phyloP scores from a whole-genome alignment of 2,888 invertebrate genomes.

The Apomyelois bistriatella region DNA sequence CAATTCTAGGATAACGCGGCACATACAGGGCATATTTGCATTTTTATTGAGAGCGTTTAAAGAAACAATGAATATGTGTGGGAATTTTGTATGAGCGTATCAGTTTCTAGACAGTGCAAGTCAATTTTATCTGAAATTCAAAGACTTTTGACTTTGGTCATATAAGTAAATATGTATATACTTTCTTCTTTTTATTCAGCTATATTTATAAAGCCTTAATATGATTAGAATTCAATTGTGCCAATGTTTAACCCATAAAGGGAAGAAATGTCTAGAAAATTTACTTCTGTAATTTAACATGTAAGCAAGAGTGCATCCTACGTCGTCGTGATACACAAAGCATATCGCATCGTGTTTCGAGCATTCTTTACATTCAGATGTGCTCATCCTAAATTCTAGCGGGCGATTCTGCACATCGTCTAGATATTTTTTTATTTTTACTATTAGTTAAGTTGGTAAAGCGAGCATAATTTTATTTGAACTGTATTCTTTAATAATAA shows the following conservation, averaged over 20 bases:
- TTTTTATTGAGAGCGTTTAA: slow-evolving; percentile 73
- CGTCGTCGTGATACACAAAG: slow-evolving; percentile 43
- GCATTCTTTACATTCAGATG: slow-evolving; percentile 48
- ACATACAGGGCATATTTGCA: slow-evolving; percentile 63
- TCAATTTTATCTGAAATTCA: background rate
- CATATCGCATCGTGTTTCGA: slow-evolving; percentile 41
- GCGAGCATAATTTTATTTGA: too few relatives aligned
- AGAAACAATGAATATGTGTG: slow-evolving; percentile 58
- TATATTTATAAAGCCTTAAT: too few relatives aligned
- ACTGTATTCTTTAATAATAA: too few relatives aligned
- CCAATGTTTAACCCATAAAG: too few relatives aligned
- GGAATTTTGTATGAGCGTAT: slow-evolving; percentile 23
- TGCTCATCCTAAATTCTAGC: slow-evolving; percentile 37
- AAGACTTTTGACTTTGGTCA: background rate
- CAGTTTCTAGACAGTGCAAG: background rate
- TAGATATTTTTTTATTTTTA: background rate
- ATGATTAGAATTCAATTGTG: too few relatives aligned
- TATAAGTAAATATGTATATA: too few relatives aligned
- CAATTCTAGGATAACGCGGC: slow-evolving; percentile 45
- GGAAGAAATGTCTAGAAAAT: background rate
- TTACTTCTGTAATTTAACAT: slow-evolving; percentile 15
- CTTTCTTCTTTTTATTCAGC: too few relatives aligned
- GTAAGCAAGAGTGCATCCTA: slow-evolving; percentile 34
- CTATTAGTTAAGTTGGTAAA: too few relatives aligned
- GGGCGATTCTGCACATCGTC: slow-evolving; percentile 29